Conservation (phyloP, 2,888 invertebrate genomes). For the Ophion obscuratus region DNA sequence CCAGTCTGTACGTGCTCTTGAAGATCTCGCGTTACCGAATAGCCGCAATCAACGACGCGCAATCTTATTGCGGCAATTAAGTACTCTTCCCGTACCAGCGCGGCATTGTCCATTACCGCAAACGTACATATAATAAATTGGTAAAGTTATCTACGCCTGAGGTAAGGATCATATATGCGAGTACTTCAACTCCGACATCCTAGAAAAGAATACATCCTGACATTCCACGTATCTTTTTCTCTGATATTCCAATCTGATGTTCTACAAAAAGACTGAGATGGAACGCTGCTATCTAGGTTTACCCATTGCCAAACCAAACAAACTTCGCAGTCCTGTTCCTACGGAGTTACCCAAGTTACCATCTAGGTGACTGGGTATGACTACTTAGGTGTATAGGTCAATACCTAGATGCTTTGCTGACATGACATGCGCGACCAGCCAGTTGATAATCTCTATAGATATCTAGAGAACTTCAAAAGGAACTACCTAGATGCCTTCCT, state of each 20-base stretch:
- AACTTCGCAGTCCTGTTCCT: background rate
- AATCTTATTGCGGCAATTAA: conserved; percentile 66
- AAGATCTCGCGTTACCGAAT: conserved; percentile 60
- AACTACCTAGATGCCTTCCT: no score
- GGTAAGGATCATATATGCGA: conserved; percentile 4
- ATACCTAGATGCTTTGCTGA: background rate
- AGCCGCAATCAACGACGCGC: conserved; percentile 66
- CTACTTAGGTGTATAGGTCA: background rate
- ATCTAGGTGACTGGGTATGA: background rate
- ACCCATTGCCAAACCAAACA: background rate
- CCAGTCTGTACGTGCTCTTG: conserved; percentile 61
- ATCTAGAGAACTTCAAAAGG: no score
- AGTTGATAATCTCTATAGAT: background rate
- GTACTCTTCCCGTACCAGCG: conserved; percentile 11
- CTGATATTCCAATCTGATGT: background rate
- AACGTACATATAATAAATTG: background rate
- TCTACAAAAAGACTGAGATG: background rate
- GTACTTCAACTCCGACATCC: conserved; percentile 37
- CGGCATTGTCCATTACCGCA: conserved; percentile 9
- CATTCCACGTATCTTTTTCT: background rate
- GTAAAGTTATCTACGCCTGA: conserved; percentile 24
- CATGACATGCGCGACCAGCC: background rate
- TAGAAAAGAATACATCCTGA: background rate
- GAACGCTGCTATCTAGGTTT: background rate
- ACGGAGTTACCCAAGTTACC: background rate